Conservation (phyloP, 2,888 invertebrate species). For the Limulus polyphemus region DNA sequence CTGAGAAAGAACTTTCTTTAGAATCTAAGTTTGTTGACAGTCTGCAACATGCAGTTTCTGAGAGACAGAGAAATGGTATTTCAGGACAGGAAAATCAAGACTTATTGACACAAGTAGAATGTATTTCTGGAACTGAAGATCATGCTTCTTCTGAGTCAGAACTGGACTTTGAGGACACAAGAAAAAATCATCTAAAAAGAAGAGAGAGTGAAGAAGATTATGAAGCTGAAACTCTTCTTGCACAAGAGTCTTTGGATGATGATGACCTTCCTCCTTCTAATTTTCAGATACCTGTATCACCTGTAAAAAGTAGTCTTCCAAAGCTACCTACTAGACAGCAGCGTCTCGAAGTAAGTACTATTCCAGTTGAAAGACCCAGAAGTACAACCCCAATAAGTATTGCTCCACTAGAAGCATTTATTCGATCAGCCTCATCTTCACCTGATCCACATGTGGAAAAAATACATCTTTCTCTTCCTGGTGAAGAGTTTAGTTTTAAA, state of each 20-base stretch:
- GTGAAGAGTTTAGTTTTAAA: constrained; percentile 41
- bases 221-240: constrained; percentile 23
- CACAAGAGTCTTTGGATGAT: constrained; percentile 22
- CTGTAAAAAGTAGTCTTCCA: constrained; percentile 14
- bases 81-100: no score
- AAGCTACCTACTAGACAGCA: constrained; percentile 8
- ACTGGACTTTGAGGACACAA: constrained; percentile 5
- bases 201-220: constrained; percentile 17
- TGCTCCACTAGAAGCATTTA: constrained; percentile 57
- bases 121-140: no score
- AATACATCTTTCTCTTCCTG: constrained; percentile 55
- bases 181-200: constrained; percentile 4
- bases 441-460: constrained; percentile 42
- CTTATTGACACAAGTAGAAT: no score
- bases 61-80: no score
- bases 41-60: no score
- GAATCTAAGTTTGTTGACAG: no score
- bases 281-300: constrained; percentile 9
- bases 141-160: constrained; percentile 24
- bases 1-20: no score
- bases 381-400: constrained; percentile 59
- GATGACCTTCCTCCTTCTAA: constrained; percentile 19
- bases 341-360: constrained; percentile 23
- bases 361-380: constrained; percentile 57
- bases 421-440: constrained; percentile 34